phyloP scores from a whole-genome alignment of 2,797 vertebrate species.

The Poeciliopsis paucimaculata region DNA sequence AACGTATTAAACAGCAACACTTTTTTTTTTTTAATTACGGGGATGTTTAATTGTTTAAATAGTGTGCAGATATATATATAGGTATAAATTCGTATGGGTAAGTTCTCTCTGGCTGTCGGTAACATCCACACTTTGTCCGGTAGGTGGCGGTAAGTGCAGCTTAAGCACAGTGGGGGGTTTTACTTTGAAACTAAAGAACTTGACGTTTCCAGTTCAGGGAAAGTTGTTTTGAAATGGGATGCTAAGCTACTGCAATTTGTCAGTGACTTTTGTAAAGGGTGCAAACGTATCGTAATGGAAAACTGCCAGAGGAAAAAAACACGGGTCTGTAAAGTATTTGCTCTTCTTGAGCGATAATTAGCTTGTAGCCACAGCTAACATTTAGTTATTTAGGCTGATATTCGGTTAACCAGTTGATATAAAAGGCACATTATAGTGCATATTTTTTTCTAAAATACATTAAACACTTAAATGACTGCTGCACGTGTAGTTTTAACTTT shows the following conservation, averaged over 20 bases:
- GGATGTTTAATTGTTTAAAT: too few relatives aligned
- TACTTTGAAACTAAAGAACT: constrained; percentile 10
- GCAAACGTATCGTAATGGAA: constrained; percentile 32
- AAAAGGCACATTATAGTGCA: neutral
- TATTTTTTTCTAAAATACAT: neutral
- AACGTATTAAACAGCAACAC: neutral
- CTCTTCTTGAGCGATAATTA: neutral
- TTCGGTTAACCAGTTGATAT: neutral
- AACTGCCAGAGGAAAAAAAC: constrained; percentile 16
- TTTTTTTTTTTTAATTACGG: too few relatives aligned
- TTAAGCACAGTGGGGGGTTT: neutral
- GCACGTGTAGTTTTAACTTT: neutral
- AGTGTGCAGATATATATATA: too few relatives aligned
- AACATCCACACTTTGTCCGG: too few relatives aligned
- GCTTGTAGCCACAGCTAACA: constrained; percentile 13
- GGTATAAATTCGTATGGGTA: neutral
- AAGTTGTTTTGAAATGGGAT: neutral
- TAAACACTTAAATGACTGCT: neutral
- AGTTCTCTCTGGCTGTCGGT: neutral
- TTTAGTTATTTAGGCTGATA: neutral
- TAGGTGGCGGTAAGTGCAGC: neutral
- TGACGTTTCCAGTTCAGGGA: neutral
- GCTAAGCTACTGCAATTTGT: neutral
- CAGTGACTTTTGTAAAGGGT: neutral
- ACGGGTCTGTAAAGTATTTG: constrained; percentile 48